A percentile compares a stretch with the other conserved stretches of the same genome.
phyloP scores from a whole-genome alignment of 2,797 vertebrate genomes.

The Cephalopachus bancanus region DNA sequence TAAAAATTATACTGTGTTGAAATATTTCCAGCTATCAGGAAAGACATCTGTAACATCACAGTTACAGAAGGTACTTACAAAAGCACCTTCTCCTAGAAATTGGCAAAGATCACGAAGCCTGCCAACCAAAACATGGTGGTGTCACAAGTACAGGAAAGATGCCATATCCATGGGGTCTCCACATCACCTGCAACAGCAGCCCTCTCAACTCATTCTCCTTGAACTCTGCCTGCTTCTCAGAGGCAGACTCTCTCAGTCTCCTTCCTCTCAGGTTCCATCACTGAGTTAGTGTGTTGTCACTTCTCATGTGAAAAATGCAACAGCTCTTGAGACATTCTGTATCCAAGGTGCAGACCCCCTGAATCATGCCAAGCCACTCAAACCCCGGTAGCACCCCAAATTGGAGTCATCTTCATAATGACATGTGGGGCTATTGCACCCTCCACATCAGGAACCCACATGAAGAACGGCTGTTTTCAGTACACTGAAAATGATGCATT shows the following conservation, averaged over 20 bases:
- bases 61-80: background rate
- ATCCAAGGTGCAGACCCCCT: background rate
- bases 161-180: background rate
- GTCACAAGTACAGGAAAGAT: background rate
- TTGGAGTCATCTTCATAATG: background rate
- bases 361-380: background rate
- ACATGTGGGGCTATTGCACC: background rate
- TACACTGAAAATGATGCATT: background rate
- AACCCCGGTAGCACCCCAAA: too few relatives aligned
- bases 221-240: background rate
- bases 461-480: background rate
- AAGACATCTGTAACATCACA: background rate
- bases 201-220: background rate
- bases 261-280: background rate
- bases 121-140: background rate
- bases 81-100: background rate
- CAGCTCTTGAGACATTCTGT: background rate
- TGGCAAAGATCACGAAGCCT: background rate
- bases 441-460: background rate
- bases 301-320: background rate
- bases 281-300: background rate
- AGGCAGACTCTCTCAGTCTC: background rate
- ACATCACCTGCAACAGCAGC: too few relatives aligned
- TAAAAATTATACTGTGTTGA: background rate
- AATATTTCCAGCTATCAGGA: conserved; percentile 14